Base-by-base conservation (phyloP, 2,888 invertebrate species). In the Phalangium opilio region DNA sequence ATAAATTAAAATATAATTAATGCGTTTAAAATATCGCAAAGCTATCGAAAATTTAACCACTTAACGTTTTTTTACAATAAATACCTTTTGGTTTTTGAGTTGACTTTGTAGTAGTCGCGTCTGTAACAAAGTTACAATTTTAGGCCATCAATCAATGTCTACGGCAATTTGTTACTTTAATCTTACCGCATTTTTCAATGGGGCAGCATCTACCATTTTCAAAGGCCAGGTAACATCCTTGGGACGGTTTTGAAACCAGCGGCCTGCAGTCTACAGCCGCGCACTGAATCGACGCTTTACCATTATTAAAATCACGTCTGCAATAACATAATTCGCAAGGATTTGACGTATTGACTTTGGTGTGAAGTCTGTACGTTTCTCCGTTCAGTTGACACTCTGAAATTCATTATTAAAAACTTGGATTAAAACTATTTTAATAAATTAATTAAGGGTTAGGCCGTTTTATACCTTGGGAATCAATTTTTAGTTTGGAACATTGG, bases 251-350 rank as follows among this genome's bases (percentile, higher is more conserved):
- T 7, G 27, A 8, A 7, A 7, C 27, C 4, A 27, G 5, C 8
- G 27, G 27, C 27, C 27, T 27, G 27, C 52, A 52, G 21, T 52
- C 52, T 15, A 47, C 42, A 18, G 49, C 45, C 2, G 38, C 41
- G 34, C 52, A 52, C 1, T 43, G 33, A 4, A 52, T 52, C 10
- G 49, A 41, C 3, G 52, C 49, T 19, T 35, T 38, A 12, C 47
- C 52, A 15, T 52, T 47, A 3, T 45, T 49, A 38, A 47, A 49
- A 15, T 50, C 52, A 12, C 40, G 42, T 15, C 39, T 41, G 19
- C 52, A 52, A 3, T 45, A 40, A 21, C 52, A 52, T 3, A 41
- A n/a, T n/a, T 50, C 49, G 34, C 52, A 52, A 1, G 52, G 45
- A 21, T 52, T 50, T 14, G 27, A 43, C 3, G 45, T 52, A 2